These are phyloP conservation scores for Apis mellifera DNA, from an alignment of 1,140 invertebrate species.

Conservation along the genomic window Amel_HAv3.1 CM009935.2:8141001-8141500, in stretches of 20 bases:
- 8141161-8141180: slow-evolving; percentile 41
- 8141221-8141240: slow-evolving; percentile 53
- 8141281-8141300: slow-evolving; percentile 53
- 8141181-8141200: neutral
- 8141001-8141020: neutral
- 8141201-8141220: slow-evolving; percentile 37
- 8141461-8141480: slow-evolving; percentile 7
- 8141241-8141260: slow-evolving; percentile 47
- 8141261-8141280: slow-evolving; percentile 56
- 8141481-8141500: slow-evolving; percentile 43
- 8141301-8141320: slow-evolving; percentile 51
- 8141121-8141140: slow-evolving; percentile 81
- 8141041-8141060: slow-evolving; percentile 18
- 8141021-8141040: slow-evolving; percentile 33
- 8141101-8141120: slow-evolving; percentile 79
- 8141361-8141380: slow-evolving; percentile 80
- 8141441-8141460: slow-evolving; percentile 16
- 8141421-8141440: slow-evolving; percentile 17
- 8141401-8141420: slow-evolving; percentile 50
- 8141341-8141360: slow-evolving; percentile 82
- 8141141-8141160: slow-evolving; percentile 75
- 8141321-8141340: slow-evolving; percentile 73
- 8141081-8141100: slow-evolving; percentile 56
- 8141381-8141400: slow-evolving; percentile 75
- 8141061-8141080: slow-evolving; percentile 53